A percentile compares a stretch with the other conserved stretches of the same genome.
These are phyloP conservation scores for Sebastes vulpes DNA, from an alignment of 2,797 vertebrate species.

Conservation along the genomic window DNA sequence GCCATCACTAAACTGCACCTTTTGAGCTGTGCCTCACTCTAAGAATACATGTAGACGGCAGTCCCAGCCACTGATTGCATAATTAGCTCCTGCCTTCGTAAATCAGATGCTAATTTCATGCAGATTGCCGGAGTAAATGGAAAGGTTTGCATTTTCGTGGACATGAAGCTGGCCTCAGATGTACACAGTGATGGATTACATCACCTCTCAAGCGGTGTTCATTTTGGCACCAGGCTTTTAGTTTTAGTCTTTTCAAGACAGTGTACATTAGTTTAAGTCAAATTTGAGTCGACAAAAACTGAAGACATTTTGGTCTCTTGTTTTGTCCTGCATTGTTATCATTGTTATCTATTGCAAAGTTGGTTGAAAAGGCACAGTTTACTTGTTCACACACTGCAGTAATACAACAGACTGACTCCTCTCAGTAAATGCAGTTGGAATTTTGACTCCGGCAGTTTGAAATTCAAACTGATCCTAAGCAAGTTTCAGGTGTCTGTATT, in stretches of 20 bases:
- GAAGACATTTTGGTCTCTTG: neutral
- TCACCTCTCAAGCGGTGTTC: neutral
- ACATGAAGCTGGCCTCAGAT: constrained; percentile 7
- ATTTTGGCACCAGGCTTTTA: neutral
- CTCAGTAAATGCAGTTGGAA: neutral
- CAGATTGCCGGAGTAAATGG: constrained; percentile 17
- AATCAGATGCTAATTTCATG: constrained; percentile 47
- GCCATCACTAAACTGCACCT: neutral
- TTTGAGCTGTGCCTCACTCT: neutral
- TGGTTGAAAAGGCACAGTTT: neutral
- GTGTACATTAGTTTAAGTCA: neutral
- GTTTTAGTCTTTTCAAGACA: neutral
- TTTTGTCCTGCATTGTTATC: neutral
- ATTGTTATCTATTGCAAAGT: neutral
- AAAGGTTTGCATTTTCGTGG: constrained; percentile 2
- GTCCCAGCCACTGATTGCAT: constrained; percentile 4
- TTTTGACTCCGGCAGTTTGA: neutral
- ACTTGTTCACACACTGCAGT: neutral
- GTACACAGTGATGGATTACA: constrained; percentile 8
- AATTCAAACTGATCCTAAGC: neutral
- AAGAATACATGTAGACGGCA: neutral
- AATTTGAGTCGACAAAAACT: neutral
- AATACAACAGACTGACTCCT: neutral
- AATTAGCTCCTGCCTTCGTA: neutral
- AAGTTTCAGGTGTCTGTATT: neutral